Base-by-base conservation (phyloP, 2,888 invertebrate genomes). In the Phania funesta region DNA sequence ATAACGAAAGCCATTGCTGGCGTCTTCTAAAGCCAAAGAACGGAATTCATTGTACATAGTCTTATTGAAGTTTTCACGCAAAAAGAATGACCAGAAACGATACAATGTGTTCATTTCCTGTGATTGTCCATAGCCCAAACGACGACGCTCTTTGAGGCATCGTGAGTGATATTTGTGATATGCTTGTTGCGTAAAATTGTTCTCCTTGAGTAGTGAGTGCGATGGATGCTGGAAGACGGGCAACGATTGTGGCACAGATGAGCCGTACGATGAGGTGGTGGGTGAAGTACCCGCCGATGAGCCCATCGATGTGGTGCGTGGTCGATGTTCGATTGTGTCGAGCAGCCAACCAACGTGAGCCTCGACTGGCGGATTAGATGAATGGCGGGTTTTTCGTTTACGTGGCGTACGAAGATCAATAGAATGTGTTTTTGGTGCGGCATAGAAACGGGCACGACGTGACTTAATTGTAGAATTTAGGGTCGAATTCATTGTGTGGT, bases 101-200 rank as follows among this genome's bases (percentile, higher is more conserved):
- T 98, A 99, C 64, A 99, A 93, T 0, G 99, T 99, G 92, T 99
- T 99, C 99, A 99, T 99, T 92, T 99, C 99, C 89, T 97, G 98
- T 6, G 98, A 98, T 89, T 96, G 96, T 0, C 99, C 99, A 87
- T 95, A 95, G 81, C 99, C 99, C 74, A 97, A 93, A 89, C 96
- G 94, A 91, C 97, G 96, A 85, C 99, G 95, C 90, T 99, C 99
- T 96, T 93, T 86, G 90, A 93, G 93, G 91, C 99, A 99, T 86
- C 98, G 93, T 84, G 96, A 96, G 90, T 97, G 95, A 92, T 98
- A 99, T 90, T 98, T 98, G 92, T 97, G 96, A 92, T 99, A 99
- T 2, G 96, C 98, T 90, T 97, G 97, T 91, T 99, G 99, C 6
- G 98, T 98, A 92, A 99, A 99, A 89, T 98, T 97, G 91, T 99